phyloP scores from a whole-genome alignment of 2,888 invertebrate genomes.

The Hedya salicella region DNA sequence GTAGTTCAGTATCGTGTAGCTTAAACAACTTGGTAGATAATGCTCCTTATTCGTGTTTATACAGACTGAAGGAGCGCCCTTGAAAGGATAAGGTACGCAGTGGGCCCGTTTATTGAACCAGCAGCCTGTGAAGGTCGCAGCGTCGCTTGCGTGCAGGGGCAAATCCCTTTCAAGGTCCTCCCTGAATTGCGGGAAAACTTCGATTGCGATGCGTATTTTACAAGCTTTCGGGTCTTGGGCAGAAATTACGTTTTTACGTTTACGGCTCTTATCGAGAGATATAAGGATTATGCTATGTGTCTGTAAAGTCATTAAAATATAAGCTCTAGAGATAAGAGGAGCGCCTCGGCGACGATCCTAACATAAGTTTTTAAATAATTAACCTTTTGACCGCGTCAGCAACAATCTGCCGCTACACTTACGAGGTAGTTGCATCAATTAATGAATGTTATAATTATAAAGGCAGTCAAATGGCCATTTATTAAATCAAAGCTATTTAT shows the following conservation, averaged over 20 bases:
- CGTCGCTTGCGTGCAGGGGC: constrained; percentile 49
- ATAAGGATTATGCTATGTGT: constrained; percentile 52
- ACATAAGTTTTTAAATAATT: neutral
- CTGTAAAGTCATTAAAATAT: constrained; percentile 45
- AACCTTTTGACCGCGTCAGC: constrained; percentile 5
- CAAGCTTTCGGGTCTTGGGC: neutral
- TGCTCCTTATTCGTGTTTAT: constrained; percentile 51
- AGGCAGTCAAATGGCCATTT: neutral
- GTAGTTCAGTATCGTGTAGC: constrained; percentile 24
- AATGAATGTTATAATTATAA: neutral
- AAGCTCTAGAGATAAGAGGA: constrained; percentile 55
- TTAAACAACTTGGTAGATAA: constrained; percentile 50
- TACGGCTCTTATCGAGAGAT: neutral
- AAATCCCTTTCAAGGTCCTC: constrained; percentile 52
- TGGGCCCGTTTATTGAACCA: constrained; percentile 69
- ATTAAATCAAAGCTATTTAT: constrained; percentile 16
- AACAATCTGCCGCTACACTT: neutral
- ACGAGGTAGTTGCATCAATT: neutral
- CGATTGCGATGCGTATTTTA: constrained; percentile 13
- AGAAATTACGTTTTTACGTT: neutral
- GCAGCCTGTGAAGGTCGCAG: constrained; percentile 63
- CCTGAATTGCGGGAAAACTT: constrained; percentile 30
- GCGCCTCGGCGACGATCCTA: constrained; percentile 42
- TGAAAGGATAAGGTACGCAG: constrained; percentile 63
- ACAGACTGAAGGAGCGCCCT: constrained; percentile 64